Evolutionary conservation across 2,797 vertebrate genomes (phyloP).

Genomic region (Argya squamiceps): DNA sequence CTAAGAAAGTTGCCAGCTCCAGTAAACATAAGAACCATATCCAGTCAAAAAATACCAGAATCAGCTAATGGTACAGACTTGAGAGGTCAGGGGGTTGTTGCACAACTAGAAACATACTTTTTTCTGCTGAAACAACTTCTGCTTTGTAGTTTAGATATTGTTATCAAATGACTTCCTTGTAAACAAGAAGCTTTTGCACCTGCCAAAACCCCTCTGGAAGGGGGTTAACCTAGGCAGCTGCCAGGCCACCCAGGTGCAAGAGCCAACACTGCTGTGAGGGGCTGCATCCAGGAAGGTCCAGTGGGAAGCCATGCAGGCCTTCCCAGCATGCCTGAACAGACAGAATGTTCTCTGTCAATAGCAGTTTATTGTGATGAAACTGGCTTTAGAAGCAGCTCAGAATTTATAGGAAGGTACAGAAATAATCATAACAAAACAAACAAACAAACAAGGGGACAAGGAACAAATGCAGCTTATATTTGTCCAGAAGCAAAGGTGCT

Average conservation of each 20-base stretch:
- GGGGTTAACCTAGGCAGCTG: background rate
- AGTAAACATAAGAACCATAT: background rate
- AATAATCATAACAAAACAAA: background rate
- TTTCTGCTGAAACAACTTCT: background rate
- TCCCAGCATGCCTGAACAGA: background rate
- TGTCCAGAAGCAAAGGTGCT: background rate
- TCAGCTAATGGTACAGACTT: background rate
- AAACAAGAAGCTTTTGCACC: conserved; percentile 23
- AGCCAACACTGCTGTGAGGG: background rate
- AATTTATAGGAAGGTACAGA: background rate
- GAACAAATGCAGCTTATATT: background rate
- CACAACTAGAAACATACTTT: background rate
- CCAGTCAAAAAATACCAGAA: background rate
- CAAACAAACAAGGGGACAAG: background rate
- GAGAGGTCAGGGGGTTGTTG: background rate
- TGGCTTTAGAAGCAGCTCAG: background rate
- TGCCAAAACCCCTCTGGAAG: background rate
- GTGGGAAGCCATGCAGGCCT: background rate
- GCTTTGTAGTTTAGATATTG: background rate
- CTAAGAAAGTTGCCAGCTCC: background rate
- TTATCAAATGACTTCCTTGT: background rate
- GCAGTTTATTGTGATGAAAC: background rate
- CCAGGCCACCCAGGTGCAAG: background rate
- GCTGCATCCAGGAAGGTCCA: background rate
- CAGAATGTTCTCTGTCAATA: background rate